Percentiles rank a stretch among this genome's conserved stretches.
phyloP scores from a whole-genome alignment of 2,888 invertebrate genomes.

The Loripinus fragilis region DNA sequence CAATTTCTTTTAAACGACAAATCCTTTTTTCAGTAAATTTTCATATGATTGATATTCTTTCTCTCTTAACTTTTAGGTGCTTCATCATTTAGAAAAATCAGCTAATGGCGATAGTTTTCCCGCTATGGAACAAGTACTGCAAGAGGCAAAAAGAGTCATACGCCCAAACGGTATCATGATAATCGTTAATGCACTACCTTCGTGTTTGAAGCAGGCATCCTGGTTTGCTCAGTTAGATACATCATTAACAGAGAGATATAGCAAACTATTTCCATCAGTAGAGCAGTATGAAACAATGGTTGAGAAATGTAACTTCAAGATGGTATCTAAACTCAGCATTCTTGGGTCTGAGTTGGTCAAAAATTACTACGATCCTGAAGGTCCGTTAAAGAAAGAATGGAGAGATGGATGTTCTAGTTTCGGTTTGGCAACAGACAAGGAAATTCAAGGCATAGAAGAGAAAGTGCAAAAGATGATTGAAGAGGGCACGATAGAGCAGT shows the following conservation, averaged over 20 bases:
- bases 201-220: background rate
- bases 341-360: background rate
- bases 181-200: background rate
- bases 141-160: background rate
- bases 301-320: background rate
- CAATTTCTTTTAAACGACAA: no score
- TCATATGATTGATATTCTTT: no score
- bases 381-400: conserved; percentile 16
- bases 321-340: background rate
- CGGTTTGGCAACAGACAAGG: background rate
- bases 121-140: background rate
- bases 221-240: conserved; percentile 7
- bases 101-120: background rate
- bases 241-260: background rate
- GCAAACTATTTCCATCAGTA: background rate
- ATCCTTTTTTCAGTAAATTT: no score
- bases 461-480: background rate
- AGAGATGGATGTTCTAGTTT: background rate
- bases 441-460: background rate
- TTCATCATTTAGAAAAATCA: background rate
- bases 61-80: no score
- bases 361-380: conserved; percentile 4
- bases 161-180: background rate
- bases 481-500: background rate
- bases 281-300: background rate